phyloP scores from a whole-genome alignment of 2,888 invertebrate species.

The Sycophila texana region DNA sequence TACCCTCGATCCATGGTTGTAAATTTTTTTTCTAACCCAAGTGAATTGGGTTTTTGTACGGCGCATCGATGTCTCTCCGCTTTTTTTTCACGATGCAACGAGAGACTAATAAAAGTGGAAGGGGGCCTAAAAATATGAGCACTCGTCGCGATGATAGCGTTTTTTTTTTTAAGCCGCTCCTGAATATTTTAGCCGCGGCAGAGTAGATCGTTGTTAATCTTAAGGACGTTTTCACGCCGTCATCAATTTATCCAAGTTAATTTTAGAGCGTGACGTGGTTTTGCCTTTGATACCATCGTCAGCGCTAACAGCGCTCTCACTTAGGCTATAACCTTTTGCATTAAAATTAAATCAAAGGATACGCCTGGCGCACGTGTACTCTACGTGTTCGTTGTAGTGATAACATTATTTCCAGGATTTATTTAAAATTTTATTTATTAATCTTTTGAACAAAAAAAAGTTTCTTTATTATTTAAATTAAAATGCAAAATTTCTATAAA shows the following conservation, averaged over 20 bases:
- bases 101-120: neutral
- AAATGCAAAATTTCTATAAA: too few species aligned
- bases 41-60: too few species aligned
- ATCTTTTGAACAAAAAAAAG: too few species aligned
- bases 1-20: too few species aligned
- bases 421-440: too few species aligned
- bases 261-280: constrained; percentile 33
- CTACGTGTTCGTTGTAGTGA: too few species aligned
- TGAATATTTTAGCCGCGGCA: neutral
- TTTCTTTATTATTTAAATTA: too few species aligned
- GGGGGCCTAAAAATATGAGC: neutral
- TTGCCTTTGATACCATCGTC: constrained; percentile 27
- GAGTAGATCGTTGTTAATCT: constrained; percentile 15
- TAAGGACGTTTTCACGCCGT: constrained; percentile 21
- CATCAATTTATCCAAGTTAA: constrained; percentile 37
- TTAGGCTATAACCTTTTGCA: neutral
- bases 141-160: neutral
- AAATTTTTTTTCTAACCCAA: neutral
- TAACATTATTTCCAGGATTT: too few species aligned
- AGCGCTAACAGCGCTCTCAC: constrained; percentile 2
- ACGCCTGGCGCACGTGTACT: neutral
- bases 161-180: neutral
- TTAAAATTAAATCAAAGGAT: neutral
- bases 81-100: neutral
- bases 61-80: too few species aligned